These are phyloP conservation scores for Phymatocera aterrima DNA, from an alignment of 2,888 invertebrate species.

Conservation along the genomic window DNA sequence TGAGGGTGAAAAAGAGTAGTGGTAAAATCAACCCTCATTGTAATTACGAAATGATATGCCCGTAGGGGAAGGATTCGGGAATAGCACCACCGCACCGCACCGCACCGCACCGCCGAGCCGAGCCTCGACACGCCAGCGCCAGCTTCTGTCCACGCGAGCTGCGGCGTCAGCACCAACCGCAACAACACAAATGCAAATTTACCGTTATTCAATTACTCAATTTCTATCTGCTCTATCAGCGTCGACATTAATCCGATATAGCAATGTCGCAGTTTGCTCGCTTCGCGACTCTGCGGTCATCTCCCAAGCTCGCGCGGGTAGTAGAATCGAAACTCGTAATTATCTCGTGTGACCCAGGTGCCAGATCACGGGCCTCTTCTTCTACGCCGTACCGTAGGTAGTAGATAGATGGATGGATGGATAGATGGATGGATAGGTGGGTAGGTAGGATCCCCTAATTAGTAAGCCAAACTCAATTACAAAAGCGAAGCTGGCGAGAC, in stretches of 20 bases:
- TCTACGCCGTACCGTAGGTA: conserved; percentile 3
- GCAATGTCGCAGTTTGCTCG: conserved; percentile 60
- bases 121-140: conserved; percentile 25
- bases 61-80: conserved; percentile 50
- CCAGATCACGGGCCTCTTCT: conserved; percentile 17
- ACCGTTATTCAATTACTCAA: conserved; percentile 73
- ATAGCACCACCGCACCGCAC: background rate
- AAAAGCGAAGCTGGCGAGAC: conserved; percentile 23
- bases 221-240: conserved; percentile 63
- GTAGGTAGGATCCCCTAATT: conserved; percentile 24
- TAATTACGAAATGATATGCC: conserved; percentile 70
- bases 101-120: too few species aligned
- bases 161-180: conserved; percentile 67
- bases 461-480: conserved; percentile 40
- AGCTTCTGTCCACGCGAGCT: conserved; percentile 63
- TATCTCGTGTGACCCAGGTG: conserved; percentile 22
- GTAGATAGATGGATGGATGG: too few species aligned
- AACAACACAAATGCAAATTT: conserved; percentile 73
- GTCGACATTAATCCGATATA: conserved; percentile 68
- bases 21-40: conserved; percentile 67
- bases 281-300: conserved; percentile 34
- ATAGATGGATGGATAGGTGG: too few species aligned
- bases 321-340: conserved; percentile 38
- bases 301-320: background rate
- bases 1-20: conserved; percentile 1